Base-by-base conservation (phyloP, 2,888 invertebrate genomes). In the Mesorhabditis sp. region DNA sequence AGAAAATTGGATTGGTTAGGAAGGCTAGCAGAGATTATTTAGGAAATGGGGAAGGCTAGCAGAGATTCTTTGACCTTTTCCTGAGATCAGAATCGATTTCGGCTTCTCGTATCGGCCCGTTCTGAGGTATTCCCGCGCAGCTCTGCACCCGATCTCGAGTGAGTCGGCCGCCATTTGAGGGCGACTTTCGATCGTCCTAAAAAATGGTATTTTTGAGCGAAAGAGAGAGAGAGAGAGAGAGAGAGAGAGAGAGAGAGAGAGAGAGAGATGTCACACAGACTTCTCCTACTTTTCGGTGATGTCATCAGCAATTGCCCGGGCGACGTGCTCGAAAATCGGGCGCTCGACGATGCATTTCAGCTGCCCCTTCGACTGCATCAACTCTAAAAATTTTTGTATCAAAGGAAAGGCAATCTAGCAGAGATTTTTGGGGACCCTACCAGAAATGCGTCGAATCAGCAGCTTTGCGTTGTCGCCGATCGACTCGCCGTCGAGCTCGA, bases 221-320 rank as follows among this genome's bases (percentile, higher is more conserved):
- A 50, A 13, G n/a, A 50, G 58, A 1, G 28, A 28, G 28, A 28
- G 28, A 28, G 28, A 28, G 28, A 28, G 28, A 28, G 28, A 28
- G 28, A 28, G 28, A 28, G 28, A 28, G 28, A 28, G 28, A 28
- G 28, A 28, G 28, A 28, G 28, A 28, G 28, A 28, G 28, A 28
- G 28, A 28, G 28, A 28, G 28, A n/a, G n/a, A n/a, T n/a, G n/a
- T n/a, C n/a, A n/a, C n/a, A n/a, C n/a, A n/a, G n/a, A 2, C 7
- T 13, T 50, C 7, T n/a, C n/a, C n/a, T n/a, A 50, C 58, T 50
- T 50, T n/a, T 50, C n/a, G 7, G 58, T 50, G 58, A 50, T n/a
- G n/a, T 50, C 58, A 50, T 50, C 58, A 13, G 58, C 58, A 50
- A 50, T 50, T 50, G 58, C 58, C n/a, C 58, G 58, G 58, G 58